Conservation (phyloP, 2,113 vertebrate genomes). For the Pontoporia blainvillei region DNA sequence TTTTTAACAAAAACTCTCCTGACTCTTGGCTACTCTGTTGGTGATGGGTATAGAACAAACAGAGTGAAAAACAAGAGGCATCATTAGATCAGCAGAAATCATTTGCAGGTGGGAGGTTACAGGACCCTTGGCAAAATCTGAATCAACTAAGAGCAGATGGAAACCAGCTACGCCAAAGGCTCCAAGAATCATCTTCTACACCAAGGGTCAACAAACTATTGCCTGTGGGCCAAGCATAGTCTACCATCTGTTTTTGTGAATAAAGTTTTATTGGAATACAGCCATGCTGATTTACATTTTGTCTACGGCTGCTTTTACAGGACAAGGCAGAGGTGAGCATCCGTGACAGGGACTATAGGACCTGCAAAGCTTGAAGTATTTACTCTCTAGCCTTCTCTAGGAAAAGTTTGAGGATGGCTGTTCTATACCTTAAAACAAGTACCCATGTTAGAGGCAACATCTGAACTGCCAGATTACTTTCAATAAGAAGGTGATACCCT, state of each 20-base stretch:
- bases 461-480: neutral
- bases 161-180: neutral
- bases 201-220: neutral
- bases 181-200: neutral
- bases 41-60: neutral
- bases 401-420: neutral
- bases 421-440: neutral
- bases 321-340: neutral
- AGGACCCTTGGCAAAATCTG: neutral
- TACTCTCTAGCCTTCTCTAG: neutral
- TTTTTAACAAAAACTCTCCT: neutral
- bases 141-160: neutral
- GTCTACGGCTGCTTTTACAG: neutral
- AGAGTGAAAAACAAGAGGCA: neutral
- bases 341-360: neutral
- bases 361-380: neutral
- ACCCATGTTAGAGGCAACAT: neutral
- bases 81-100: neutral
- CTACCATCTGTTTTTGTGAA: conserved; percentile 12
- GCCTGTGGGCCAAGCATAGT: neutral
- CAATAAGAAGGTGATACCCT: neutral
- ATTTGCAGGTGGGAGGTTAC: neutral
- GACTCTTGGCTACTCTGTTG: neutral
- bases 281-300: neutral
- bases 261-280: conserved; percentile 37